Percentiles rank a stretch among this genome's conserved stretches.
Evolutionary conservation across 2,888 invertebrate genomes (phyloP).

Genomic region (Catocala nupta): DNA sequence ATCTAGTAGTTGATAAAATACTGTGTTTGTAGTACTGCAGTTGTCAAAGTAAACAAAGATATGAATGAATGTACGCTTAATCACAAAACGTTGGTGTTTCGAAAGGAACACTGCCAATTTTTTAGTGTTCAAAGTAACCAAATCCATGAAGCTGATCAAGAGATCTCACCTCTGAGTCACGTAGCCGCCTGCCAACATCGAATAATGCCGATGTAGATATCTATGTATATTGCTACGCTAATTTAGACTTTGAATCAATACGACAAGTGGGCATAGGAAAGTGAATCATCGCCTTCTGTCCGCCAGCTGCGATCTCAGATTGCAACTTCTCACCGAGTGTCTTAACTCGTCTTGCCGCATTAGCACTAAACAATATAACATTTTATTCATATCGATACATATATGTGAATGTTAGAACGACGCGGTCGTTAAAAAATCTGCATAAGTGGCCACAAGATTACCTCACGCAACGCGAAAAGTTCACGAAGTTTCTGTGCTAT

Average conservation of each 20-base stretch:
- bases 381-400: constrained; percentile 18
- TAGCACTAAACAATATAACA: constrained; percentile 47
- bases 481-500: constrained; percentile 5
- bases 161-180: constrained; percentile 79
- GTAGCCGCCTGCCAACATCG: constrained; percentile 74
- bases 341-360: constrained; percentile 71
- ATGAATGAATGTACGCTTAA: constrained; percentile 21
- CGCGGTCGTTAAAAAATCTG: constrained; percentile 25
- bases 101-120: constrained; percentile 39
- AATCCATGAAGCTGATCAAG: constrained; percentile 68
- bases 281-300: constrained; percentile 74
- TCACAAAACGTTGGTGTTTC: constrained; percentile 23
- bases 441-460: constrained; percentile 33
- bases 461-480: constrained; percentile 29
- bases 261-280: constrained; percentile 60
- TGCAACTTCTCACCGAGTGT: constrained; percentile 73
- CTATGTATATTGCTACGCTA: constrained; percentile 55
- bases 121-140: constrained; percentile 42
- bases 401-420: neutral
- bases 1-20: constrained; percentile 4
- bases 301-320: constrained; percentile 78
- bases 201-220: constrained; percentile 66
- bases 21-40: constrained; percentile 3
- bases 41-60: constrained; percentile 32
- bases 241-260: constrained; percentile 64